Base-by-base conservation (phyloP, 2,797 vertebrate genomes). In the Eurystomus glaucurus region DNA sequence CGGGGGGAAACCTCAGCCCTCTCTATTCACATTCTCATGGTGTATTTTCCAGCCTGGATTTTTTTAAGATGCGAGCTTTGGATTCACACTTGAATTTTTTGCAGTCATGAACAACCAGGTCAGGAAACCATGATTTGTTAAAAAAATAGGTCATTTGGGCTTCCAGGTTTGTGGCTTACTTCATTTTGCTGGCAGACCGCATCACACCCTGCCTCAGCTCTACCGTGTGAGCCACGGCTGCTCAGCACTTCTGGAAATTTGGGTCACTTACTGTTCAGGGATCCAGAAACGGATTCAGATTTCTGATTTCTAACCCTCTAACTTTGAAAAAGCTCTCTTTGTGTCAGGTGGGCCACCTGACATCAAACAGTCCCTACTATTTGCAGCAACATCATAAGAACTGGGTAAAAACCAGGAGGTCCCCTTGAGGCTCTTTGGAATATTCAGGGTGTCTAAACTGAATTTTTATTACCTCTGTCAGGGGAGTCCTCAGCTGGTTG, bases 101-200 rank as follows among this genome's bases (percentile, higher is more conserved):
- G 29, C 78, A 77, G 57, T 72, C 12, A 0, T 76, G 83, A 93
- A 50, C 61, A 91, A 91, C 43, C 75, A 93, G 76, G 58, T 95
- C 96, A 82, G 90, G 88, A 97, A 96, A 94, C 80, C 54, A 72
- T 29, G 61, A 81, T 93, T 79, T 94, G 48, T 81, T n/a, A 20
- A 45, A 91, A 93, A 95, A 90, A 6, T 2, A 31, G 90, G 74
- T 92, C 58, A 85, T 57, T 66, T 85, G 76, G 84, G 48, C 91
- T 95, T 95, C 94, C 90, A 96, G 85, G 70, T 90, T 94, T 90
- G 93, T 96, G 95, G 92, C 90, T 96, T 21, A 26, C 11, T 85
- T 87, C 7, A 17, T 90, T 96, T 88, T 93, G 41, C 85, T 94
- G 95, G 85, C 93, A 91, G 85, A 46, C 83, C 79, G 22, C 4